phyloP scores from a whole-genome alignment of 2,888 invertebrate genomes.

The Onthophagus sagittarius region DNA sequence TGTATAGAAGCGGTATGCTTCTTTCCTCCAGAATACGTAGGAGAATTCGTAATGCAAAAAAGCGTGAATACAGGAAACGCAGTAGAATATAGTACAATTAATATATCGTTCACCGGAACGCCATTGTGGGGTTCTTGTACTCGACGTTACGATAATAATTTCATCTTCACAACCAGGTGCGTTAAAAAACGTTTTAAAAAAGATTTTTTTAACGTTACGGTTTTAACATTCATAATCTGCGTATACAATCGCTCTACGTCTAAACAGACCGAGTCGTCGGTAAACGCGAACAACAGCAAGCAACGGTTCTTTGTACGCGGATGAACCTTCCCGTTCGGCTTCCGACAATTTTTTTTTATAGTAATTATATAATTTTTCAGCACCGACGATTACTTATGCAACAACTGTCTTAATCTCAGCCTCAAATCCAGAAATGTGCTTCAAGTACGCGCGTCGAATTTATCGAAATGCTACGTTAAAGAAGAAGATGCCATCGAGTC shows the following conservation, averaged over 20 bases:
- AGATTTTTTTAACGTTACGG: neutral
- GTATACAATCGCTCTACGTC: slow-evolving; percentile 6
- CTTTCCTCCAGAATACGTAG: slow-evolving; percentile 63
- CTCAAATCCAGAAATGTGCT: slow-evolving; percentile 59
- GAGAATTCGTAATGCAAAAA: slow-evolving; percentile 60
- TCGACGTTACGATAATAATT: slow-evolving; percentile 56
- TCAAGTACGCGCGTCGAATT: slow-evolving; percentile 57
- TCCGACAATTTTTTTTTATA: neutral
- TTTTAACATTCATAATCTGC: neutral
- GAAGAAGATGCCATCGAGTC: slow-evolving; percentile 57
- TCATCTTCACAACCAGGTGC: slow-evolving; percentile 49
- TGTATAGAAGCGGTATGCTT: slow-evolving; percentile 52
- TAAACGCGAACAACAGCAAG: neutral
- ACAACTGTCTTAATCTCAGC: slow-evolving; percentile 58
- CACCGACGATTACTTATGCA: slow-evolving; percentile 56
- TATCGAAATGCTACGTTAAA: slow-evolving; percentile 58
- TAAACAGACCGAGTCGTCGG: neutral
- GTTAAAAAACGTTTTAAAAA: neutral
- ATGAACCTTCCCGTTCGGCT: neutral
- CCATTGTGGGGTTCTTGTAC: slow-evolving; percentile 65
- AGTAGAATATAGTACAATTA: slow-evolving; percentile 58
- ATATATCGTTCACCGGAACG: slow-evolving; percentile 60
- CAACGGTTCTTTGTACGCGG: slow-evolving; percentile 1
- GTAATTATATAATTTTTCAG: slow-evolving; percentile 38
- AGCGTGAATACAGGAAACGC: slow-evolving; percentile 48